Evolutionary conservation across 2,113 vertebrate species (phyloP).

Genomic region (Spea multiplicata): DNA sequence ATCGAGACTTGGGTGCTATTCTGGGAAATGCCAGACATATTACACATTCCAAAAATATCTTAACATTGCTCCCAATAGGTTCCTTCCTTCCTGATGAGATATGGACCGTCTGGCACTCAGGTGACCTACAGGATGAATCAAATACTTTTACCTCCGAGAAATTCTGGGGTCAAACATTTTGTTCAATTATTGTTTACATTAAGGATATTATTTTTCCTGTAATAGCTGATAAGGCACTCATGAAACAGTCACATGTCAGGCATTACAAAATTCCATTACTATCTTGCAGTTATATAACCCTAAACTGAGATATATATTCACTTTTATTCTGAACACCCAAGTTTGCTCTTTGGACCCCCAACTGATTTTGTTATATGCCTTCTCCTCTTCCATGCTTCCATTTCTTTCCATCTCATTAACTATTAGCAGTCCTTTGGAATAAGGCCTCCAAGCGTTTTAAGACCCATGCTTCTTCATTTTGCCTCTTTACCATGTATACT

Average conservation of each 20-base stretch:
- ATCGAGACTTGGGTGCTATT: constrained; percentile 22
- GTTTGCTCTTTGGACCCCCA: no score
- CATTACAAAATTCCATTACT: neutral
- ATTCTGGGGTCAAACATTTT: constrained; percentile 43
- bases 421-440: no score
- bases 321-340: no score
- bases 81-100: constrained; percentile 56
- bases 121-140: constrained; percentile 53
- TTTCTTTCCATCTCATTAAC: no score
- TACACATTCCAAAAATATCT: constrained; percentile 47
- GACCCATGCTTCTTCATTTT: no score
- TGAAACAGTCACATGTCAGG: constrained; percentile 30
- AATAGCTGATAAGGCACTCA: constrained; percentile 48
- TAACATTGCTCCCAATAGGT: constrained; percentile 45
- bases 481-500: no score
- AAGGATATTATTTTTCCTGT: constrained; percentile 53
- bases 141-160: constrained; percentile 30
- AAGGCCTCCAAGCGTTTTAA: no score
- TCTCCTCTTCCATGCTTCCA: no score
- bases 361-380: no score
- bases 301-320: no score
- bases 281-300: constrained; percentile 47
- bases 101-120: constrained; percentile 48
- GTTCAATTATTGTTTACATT: constrained; percentile 54
- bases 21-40: constrained; percentile 44